Evolutionary conservation across 2,113 vertebrate species (phyloP), one percentile per base, ranked within the genome.

Genomic region (Xiphophorus hellerii): DNA sequence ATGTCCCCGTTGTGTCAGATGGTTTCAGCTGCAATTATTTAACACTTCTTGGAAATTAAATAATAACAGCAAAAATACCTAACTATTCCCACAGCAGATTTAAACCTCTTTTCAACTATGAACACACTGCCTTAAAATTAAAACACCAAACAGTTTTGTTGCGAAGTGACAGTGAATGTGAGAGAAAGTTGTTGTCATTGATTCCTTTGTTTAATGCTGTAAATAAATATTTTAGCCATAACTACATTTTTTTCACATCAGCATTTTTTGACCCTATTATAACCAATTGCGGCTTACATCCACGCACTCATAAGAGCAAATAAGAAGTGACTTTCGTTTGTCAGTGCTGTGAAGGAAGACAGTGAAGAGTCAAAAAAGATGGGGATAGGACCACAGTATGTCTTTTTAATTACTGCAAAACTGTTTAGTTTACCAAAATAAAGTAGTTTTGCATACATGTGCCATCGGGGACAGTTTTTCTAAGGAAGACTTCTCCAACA

Each of bases 181-280:
- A 27, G 66, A 66, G 31, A 25, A 58, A 30, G 48, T 68, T 31
- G 51, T 48, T 25, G 25, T 7, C 27, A 33, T 54, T 30, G 77
- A 12, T 87, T 82, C 85, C 74, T 80, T 48, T 48, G 86, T n/a
- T 20, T 30, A 28, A 11, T 37, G 62, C 60, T 85, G 80, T 88
- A 80, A 91, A 84, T 84, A 83, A 76, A 78, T 80, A 20, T 73
- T 62, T 69, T 71, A 79, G 74, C 65, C 74, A 82, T 79, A 31
- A 54, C 78, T 51, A 31, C 1, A 37, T 64, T 69, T 58, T 58
- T 82, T 87, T 42, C 48, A 75, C 64, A 60, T 0, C 5, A 35
- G 66, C 74, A 37, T 86, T 88, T 86, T 89, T 83, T 84, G 63
- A 72, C 75, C 83, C 85, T 85, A 84, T 85, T 81, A 71, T 77